A percentile compares a stretch with the other conserved stretches of the same genome.
phyloP scores from a whole-genome alignment of 2,888 invertebrate species.

The Papilio elwesi region DNA sequence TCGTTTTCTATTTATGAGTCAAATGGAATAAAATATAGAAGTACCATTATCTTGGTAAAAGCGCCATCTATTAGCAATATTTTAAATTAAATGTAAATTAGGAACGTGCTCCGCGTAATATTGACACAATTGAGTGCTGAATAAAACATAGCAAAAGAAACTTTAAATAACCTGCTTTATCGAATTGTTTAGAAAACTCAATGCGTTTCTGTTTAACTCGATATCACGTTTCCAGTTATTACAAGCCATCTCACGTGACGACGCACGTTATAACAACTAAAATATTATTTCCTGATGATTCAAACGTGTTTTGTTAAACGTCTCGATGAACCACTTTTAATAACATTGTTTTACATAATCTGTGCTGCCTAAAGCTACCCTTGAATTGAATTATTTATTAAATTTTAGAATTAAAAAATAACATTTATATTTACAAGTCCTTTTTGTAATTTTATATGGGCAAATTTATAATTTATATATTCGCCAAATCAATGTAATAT shows the following conservation, averaged over 20 bases:
- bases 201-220: slow-evolving; percentile 44
- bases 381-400: too few relatives aligned
- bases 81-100: not conserved
- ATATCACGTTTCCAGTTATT: slow-evolving; percentile 45
- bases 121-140: slow-evolving; percentile 1
- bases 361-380: not conserved
- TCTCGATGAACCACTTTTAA: not conserved
- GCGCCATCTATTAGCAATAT: slow-evolving; percentile 14
- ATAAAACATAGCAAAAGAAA: slow-evolving; percentile 4
- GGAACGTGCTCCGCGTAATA: not conserved
- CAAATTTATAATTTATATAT: too few relatives aligned
- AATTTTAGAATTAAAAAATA: too few relatives aligned
- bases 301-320: slow-evolving; percentile 15
- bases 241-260: slow-evolving; percentile 42
- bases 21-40: too few relatives aligned
- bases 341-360: slow-evolving; percentile 12
- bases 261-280: slow-evolving; percentile 12
- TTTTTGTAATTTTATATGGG: too few relatives aligned
- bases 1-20: too few relatives aligned
- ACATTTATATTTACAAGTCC: too few relatives aligned
- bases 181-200: slow-evolving; percentile 46
- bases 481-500: too few relatives aligned
- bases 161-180: slow-evolving; percentile 41
- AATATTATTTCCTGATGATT: slow-evolving; percentile 35
- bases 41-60: not conserved